Conservation (phyloP, 2,888 invertebrate genomes). For the Ochropleura leucogaster region DNA sequence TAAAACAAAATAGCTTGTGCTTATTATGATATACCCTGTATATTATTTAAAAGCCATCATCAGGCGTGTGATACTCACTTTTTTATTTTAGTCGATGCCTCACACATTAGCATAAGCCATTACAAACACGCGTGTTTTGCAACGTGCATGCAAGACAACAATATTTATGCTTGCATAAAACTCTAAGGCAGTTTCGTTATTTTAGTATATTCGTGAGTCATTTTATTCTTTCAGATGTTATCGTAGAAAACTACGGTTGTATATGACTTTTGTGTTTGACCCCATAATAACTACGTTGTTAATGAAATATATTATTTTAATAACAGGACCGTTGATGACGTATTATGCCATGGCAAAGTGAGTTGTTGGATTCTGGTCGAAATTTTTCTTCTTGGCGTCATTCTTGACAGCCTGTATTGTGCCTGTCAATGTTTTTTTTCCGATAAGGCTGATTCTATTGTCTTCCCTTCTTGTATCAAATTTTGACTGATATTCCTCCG, state of each 20-base stretch:
- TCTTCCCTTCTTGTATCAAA: neutral
- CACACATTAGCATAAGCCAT: conserved; percentile 15
- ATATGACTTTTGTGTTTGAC: conserved; percentile 41
- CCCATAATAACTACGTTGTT: conserved; percentile 39
- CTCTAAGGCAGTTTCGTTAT: conserved; percentile 17
- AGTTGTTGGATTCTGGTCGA: neutral
- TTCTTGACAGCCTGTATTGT: neutral
- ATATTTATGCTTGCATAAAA: conserved; percentile 38
- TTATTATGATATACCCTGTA: no score
- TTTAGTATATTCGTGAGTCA: conserved; percentile 37
- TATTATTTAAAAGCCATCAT: no score
- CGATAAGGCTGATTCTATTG: neutral
- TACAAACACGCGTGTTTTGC: conserved; percentile 26
- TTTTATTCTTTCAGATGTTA: conserved; percentile 47
- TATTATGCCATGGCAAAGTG: neutral
- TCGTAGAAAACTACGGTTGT: conserved; percentile 44
- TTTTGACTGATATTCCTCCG: neutral
- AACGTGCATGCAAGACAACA: conserved; percentile 27
- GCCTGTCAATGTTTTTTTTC: neutral
- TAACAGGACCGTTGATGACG: conserved; percentile 19
- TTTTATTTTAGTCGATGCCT: conserved; percentile 21
- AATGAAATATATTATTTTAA: conserved; percentile 43
- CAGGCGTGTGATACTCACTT: neutral
- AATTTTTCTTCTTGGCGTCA: neutral
- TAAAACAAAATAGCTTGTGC: no score